phyloP scores from a whole-genome alignment of 35 echinoderm and acorn worm genomes.

The Patiria miniata region DNA sequence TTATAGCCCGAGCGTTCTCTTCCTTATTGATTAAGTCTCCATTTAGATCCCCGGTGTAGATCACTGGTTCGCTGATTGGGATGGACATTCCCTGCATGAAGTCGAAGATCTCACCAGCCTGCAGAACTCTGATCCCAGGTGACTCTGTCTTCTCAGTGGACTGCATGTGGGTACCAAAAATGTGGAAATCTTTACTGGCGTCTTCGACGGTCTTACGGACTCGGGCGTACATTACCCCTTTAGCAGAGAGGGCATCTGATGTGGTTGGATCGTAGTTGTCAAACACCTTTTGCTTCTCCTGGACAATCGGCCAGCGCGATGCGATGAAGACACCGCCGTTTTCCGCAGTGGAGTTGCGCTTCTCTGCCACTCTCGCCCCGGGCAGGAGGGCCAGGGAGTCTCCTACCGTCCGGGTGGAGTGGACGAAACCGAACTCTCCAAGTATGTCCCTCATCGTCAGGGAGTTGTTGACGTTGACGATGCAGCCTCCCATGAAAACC shows the following conservation, averaged over 20 bases:
- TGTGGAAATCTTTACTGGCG: constrained; percentile 63
- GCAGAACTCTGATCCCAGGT: constrained; percentile 55
- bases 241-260: constrained; percentile 67
- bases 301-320: constrained; percentile 87
- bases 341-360: constrained; percentile 51
- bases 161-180: constrained; percentile 92
- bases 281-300: constrained; percentile 61
- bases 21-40: constrained; percentile 49
- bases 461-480: constrained; percentile 57
- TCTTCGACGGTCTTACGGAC: constrained; percentile 78
- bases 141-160: constrained; percentile 30
- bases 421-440: constrained; percentile 69
- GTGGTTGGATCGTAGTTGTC: constrained; percentile 42
- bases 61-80: constrained; percentile 75
- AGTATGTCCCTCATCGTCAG: constrained; percentile 81
- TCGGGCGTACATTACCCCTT: constrained; percentile 86
- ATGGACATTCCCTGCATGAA: constrained; percentile 66
- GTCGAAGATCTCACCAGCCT: constrained; percentile 74
- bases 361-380: neutral
- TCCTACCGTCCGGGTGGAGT: constrained; percentile 79
- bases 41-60: constrained; percentile 94
- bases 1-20: constrained; percentile 59
- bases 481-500: constrained; percentile 93
- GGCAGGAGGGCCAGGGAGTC: constrained; percentile 31
- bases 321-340: constrained; percentile 94